Percentiles rank a stretch among this genome's conserved stretches.
Evolutionary conservation across 2,797 vertebrate genomes (phyloP).

Genomic region (Tympanoctomys barrerae): DNA sequence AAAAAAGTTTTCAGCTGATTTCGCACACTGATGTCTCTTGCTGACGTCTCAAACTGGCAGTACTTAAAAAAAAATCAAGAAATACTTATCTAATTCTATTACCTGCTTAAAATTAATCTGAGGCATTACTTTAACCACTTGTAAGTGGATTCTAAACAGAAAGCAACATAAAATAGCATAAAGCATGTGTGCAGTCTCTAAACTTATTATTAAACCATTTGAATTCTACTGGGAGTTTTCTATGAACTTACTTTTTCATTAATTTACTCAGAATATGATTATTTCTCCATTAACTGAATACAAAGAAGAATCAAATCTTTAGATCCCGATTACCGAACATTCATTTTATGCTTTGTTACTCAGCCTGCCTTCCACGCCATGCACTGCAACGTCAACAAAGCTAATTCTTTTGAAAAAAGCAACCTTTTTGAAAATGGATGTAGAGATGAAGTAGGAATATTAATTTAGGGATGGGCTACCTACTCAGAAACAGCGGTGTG

Average conservation of each 20-base stretch:
- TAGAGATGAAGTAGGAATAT: neutral
- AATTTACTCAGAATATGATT: constrained; percentile 34
- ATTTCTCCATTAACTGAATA: constrained; percentile 35
- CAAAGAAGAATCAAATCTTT: constrained; percentile 41
- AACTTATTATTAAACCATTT: neutral
- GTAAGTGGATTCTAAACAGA: constrained; percentile 31
- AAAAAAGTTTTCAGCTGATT: neutral
- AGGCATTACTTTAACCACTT: constrained; percentile 3
- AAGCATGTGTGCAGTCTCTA: neutral
- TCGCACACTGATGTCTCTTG: neutral
- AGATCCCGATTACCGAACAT: neutral
- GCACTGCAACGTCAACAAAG: neutral
- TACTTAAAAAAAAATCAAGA: neutral
- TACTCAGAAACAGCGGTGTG: neutral
- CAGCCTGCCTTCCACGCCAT: neutral
- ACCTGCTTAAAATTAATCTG: constrained; percentile 22
- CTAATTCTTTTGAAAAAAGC: neutral
- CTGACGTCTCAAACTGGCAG: neutral
- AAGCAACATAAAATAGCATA: constrained; percentile 15
- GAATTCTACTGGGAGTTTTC: constrained; percentile 11
- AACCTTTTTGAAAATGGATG: neutral
- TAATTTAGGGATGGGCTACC: neutral
- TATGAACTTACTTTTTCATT: constrained; percentile 33
- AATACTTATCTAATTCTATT: neutral
- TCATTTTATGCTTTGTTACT: constrained; percentile 19